Conservation (phyloP, 2,888 invertebrate genomes). For the Cryptus viduatorius region DNA sequence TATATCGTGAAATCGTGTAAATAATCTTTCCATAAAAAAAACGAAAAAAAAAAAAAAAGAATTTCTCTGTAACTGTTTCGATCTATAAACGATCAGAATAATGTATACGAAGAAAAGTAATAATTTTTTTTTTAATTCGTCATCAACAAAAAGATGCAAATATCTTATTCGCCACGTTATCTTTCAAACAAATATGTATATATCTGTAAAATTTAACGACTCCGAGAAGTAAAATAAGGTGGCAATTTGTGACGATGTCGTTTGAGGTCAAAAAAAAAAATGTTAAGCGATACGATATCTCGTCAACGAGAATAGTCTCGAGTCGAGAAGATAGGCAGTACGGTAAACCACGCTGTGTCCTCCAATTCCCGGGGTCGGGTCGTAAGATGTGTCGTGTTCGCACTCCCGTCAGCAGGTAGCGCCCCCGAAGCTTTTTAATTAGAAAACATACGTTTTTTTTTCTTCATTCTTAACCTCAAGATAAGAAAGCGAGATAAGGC, state of each 20-base stretch:
- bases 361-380: not conserved
- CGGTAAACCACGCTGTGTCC: constrained; percentile 20
- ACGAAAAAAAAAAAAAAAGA: not conserved
- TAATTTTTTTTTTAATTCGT: too few relatives aligned
- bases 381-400: constrained; percentile 22
- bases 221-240: not conserved
- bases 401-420: constrained; percentile 32
- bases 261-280: constrained; percentile 13
- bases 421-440: constrained; percentile 34
- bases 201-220: not conserved
- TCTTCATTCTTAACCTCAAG: not conserved
- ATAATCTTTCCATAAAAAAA: too few relatives aligned
- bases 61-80: not conserved
- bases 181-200: not conserved
- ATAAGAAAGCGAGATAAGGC: constrained; percentile 20
- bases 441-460: constrained; percentile 28
- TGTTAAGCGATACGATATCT: constrained; percentile 44
- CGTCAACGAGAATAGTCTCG: constrained; percentile 41
- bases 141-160: not conserved
- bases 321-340: constrained; percentile 24
- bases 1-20: not conserved
- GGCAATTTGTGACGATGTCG: constrained; percentile 44
- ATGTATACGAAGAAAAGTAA: too few relatives aligned
- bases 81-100: not conserved
- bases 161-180: not conserved